Evolutionary conservation across 2,888 invertebrate genomes (phyloP), one percentile per base, ranked within the genome.

Genomic region (Melanargia galathea): DNA sequence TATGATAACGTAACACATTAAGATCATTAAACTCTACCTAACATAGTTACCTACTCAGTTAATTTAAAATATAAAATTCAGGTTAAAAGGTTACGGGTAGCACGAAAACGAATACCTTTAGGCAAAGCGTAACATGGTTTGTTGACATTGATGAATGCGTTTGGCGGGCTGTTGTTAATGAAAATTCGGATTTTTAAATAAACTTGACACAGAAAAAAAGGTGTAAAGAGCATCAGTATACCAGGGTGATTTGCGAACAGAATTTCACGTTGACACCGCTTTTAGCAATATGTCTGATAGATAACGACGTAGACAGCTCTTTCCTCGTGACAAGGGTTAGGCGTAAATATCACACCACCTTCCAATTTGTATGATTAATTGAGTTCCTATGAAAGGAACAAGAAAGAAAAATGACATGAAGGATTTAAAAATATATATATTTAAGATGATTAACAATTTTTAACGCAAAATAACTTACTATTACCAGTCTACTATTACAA

Each of bases 351-450:
- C 61, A 60, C 51, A 60, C 57, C 52, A 65, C 67, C 54, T 67
- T 56, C 62, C 60, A 65, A 67, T 67, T 67, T 65, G 62, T 65
- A 63, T 67, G 66, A 66, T 67, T 65, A 67, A 66, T 66, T 60
- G 65, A 48, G 38, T 56, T 16, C 52, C 33, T 51, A 45, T 20
- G 24, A 48, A 51, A 60, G 57, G 38, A 60, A 51, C 60, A 57
- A 43, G 46, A 56, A 51, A 35, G 54, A 56, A 60, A 58, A 46
- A 33, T 46, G 46, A 57, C 30, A 57, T n/a, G 20, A 11, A 33
- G 57, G 20, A 30, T 46, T 46, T 57, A 16, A 18, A 45, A 24
- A 43, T 26, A 45, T n/a, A n/a, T n/a, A n/a, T n/a, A n/a, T n/a
- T n/a, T n/a, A n/a, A n/a, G n/a, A n/a, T n/a, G n/a, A n/a, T n/a